phyloP scores from a whole-genome alignment of 2,888 invertebrate species.

The Hydriomena furcata region DNA sequence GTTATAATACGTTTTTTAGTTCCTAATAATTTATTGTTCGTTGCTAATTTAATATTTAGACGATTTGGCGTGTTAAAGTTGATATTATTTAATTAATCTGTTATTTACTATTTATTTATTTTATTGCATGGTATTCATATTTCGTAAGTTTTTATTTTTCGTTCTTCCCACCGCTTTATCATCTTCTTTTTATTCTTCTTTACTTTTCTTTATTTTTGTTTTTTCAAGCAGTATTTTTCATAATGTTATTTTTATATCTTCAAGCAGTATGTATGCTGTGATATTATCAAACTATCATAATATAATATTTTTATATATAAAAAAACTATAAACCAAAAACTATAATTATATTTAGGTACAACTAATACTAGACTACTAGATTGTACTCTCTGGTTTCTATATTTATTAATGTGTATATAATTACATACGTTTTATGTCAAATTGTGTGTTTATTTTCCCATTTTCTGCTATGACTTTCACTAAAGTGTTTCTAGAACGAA shows the following conservation, averaged over 20 bases:
- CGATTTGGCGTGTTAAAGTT: slow-evolving; percentile 56
- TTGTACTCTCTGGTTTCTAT: background rate
- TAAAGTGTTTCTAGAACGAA: background rate
- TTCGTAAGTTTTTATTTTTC: slow-evolving; percentile 1
- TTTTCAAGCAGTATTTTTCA: slow-evolving; percentile 2
- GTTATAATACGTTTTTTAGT: slow-evolving; percentile 2
- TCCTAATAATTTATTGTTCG: slow-evolving; percentile 11
- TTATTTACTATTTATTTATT: slow-evolving; percentile 16
- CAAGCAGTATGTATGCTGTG: slow-evolving; percentile 70
- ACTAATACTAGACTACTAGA: background rate
- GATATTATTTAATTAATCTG: slow-evolving; percentile 12
- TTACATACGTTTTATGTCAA: slow-evolving; percentile 23
- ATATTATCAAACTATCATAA: slow-evolving; percentile 44
- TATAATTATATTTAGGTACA: slow-evolving; percentile 14
- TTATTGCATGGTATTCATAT: background rate
- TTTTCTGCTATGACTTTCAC: slow-evolving; percentile 22
- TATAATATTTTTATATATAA: slow-evolving; percentile 22
- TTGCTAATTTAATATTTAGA: slow-evolving; percentile 55
- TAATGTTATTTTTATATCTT: slow-evolving; percentile 7
- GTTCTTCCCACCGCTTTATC: slow-evolving; percentile 27
- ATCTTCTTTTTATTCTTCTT: slow-evolving; percentile 9
- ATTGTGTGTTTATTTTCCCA: slow-evolving; percentile 24
- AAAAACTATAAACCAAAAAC: slow-evolving; percentile 40
- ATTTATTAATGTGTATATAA: slow-evolving; percentile 27
- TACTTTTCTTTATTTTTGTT: slow-evolving; percentile 14